phyloP scores from a whole-genome alignment of 2,797 vertebrate species.

The Syngnathus rostellatus region DNA sequence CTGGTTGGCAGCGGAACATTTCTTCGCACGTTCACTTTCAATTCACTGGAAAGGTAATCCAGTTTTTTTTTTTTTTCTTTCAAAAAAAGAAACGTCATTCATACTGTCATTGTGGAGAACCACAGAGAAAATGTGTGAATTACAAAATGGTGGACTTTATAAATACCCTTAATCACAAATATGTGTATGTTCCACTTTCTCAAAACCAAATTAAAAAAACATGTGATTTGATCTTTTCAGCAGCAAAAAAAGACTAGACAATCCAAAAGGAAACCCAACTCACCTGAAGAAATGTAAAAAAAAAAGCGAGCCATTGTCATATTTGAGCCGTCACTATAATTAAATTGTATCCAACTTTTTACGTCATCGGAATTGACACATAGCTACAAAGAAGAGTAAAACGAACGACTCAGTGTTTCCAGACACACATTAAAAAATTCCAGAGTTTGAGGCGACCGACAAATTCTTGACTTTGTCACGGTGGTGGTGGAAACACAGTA shows the following conservation, averaged over 20 bases:
- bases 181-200: neutral
- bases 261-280: too few species aligned
- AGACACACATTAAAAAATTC: slow-evolving; percentile 6
- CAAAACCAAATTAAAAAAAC: too few species aligned
- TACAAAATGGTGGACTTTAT: neutral
- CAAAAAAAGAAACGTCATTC: neutral
- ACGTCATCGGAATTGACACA: neutral
- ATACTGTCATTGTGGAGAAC: neutral
- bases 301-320: too few species aligned
- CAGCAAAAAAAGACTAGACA: too few species aligned
- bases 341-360: neutral
- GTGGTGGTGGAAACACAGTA: neutral
- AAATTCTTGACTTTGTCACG: neutral
- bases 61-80: slow-evolving; percentile 4
- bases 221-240: too few species aligned
- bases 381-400: neutral
- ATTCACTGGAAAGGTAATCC: slow-evolving; percentile 6
- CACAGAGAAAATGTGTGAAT: neutral
- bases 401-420: neutral
- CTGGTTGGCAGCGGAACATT: slow-evolving; percentile 17
- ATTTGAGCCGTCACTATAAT: too few species aligned
- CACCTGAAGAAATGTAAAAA: too few species aligned
- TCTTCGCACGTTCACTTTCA: slow-evolving; percentile 18
- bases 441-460: neutral
- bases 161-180: neutral